Percentiles rank a stretch among this genome's conserved stretches.
Conservation (phyloP, 2,888 invertebrate genomes). For the Eupithecia inturbata region DNA sequence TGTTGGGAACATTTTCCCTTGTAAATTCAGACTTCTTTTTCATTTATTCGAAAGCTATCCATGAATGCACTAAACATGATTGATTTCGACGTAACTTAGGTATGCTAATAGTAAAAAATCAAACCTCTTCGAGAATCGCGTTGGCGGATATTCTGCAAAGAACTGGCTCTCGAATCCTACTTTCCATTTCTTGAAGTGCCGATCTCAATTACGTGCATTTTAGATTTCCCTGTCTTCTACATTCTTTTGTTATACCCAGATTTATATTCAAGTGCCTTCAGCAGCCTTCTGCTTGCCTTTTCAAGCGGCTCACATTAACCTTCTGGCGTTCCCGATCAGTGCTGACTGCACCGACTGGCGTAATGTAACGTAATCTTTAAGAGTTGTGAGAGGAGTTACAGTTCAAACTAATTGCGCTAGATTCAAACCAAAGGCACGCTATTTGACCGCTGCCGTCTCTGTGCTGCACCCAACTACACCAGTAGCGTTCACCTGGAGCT, state of each 20-base stretch:
- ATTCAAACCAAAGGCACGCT: neutral
- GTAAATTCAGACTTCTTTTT: slow-evolving; percentile 12
- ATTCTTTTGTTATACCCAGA: slow-evolving; percentile 10
- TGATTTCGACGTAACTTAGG: slow-evolving; percentile 32
- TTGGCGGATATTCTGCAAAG: slow-evolving; percentile 26
- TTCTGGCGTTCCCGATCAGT: neutral
- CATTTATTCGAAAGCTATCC: slow-evolving; percentile 6
- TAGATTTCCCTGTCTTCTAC: slow-evolving; percentile 9
- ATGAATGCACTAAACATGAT: slow-evolving; percentile 18
- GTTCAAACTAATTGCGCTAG: neutral
- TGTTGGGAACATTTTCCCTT: slow-evolving; percentile 15
- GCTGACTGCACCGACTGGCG: neutral
- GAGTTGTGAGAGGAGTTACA: too few relatives aligned
- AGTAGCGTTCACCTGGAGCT: slow-evolving; percentile 26
- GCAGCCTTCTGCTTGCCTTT: slow-evolving; percentile 1
- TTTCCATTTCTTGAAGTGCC: slow-evolving; percentile 28
- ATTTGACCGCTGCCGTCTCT: neutral
- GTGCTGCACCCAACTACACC: slow-evolving; percentile 11
- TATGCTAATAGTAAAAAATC: slow-evolving; percentile 29
- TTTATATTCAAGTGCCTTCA: slow-evolving; percentile 14
- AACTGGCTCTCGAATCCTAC: slow-evolving; percentile 16
- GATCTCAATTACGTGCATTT: slow-evolving; percentile 33
- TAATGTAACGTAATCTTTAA: neutral
- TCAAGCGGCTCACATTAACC: neutral
- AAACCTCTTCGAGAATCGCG: slow-evolving; percentile 13